Evolutionary conservation across 1,140 invertebrate species (phyloP), one percentile per base, ranked within the genome.

Genomic region (Platorchestia sp.): DNA sequence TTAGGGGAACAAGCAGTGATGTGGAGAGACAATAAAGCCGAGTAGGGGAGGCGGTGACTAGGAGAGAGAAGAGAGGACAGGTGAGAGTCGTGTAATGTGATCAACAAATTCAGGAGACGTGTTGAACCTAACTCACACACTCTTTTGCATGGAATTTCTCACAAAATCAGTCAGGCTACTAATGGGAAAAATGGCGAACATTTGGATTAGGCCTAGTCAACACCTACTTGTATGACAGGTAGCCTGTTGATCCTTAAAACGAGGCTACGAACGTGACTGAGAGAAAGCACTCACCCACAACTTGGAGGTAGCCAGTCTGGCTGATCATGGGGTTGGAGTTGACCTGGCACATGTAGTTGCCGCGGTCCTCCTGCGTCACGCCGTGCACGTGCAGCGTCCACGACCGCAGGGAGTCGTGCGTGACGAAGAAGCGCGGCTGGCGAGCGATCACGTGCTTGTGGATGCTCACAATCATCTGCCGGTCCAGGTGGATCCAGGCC

Each of bases 291-390:
- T 98, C 97, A 99, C 99, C 99, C 95, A 99, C 98, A 96, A 99
- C 99, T 97, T 99, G 98, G 10, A 99, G 98, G 97, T 99, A 99
- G 95, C 99, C 99, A 22, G 99, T 98, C 98, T 99, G 98, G 97
- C 98, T 99, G 96, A 99, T 99, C 98, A 99, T 99, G 0, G 99
- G 99, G 97, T 99, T 98, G n/a, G 99, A 99, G 97, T 99, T 99
- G 95, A 99, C 96, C 86, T 97, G 96, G 87, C 98, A 99, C 98
- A 99, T 99, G 97, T 99, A 99, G 97, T 98, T 98, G 22, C 98
- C 99, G 87, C 98, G 97, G 97, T 99, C 99, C 97, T 99, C 98
- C 97, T 98, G 98, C 97, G 99, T 98, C 40, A 99, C 98, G 97
- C 98, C 98, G 96, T 98, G 98, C 59, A 99, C 98, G 97, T 99